These are phyloP conservation scores for Tridacna gigas DNA, from an alignment of 2,888 invertebrate species.

Conservation along the genomic window DNA sequence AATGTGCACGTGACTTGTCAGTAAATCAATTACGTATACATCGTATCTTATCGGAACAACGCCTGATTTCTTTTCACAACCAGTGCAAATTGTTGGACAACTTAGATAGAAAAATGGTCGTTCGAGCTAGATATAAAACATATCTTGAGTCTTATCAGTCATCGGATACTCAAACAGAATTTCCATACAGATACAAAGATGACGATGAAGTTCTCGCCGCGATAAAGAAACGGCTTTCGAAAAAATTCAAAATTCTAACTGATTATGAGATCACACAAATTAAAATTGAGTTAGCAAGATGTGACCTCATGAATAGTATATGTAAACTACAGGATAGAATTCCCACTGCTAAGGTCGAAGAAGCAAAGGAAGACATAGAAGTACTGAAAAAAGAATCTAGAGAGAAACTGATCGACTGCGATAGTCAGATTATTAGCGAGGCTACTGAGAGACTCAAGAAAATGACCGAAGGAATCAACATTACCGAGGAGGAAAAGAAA, in stretches of 20 bases:
- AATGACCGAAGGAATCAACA: conserved; percentile 62
- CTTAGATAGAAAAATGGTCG: background rate
- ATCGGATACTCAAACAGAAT: background rate
- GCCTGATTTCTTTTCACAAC: background rate
- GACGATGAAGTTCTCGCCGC: background rate
- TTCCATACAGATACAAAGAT: background rate
- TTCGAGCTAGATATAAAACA: too few species aligned
- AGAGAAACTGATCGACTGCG: background rate
- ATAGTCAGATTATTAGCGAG: background rate
- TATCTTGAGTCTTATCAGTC: background rate
- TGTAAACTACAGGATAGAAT: background rate
- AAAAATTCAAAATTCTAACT: conserved; percentile 30
- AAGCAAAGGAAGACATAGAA: background rate
- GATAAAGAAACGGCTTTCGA: background rate
- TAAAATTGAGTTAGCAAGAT: conserved; percentile 51
- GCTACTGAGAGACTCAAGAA: conserved; percentile 45
- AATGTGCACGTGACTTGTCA: too few species aligned
- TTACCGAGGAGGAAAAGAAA: conserved; percentile 86
- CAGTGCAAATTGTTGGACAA: background rate
- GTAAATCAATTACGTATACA: too few species aligned
- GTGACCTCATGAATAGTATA: conserved; percentile 26
- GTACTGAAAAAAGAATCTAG: background rate
- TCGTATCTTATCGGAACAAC: conserved; percentile 1
- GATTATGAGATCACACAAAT: conserved; percentile 63
- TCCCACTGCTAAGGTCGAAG: background rate